Conservation (phyloP, 2,888 invertebrate species). For the Xestia sexstrigata region DNA sequence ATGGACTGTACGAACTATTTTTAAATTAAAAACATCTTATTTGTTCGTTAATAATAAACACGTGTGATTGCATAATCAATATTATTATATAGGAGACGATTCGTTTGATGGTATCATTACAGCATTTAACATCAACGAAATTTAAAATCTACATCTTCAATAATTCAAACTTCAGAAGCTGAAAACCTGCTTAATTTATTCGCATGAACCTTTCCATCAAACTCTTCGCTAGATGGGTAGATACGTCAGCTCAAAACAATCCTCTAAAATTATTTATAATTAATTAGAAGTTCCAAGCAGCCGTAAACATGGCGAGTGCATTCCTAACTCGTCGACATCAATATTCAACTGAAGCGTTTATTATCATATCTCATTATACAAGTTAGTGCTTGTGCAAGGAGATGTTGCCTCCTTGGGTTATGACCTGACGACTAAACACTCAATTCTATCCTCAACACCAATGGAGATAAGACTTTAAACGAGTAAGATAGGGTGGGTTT, state of each 20-base stretch:
- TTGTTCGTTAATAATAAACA: background rate
- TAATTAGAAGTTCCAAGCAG: conserved; percentile 68
- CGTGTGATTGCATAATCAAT: background rate
- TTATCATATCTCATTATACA: conserved; percentile 91
- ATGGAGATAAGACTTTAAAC: conserved; percentile 69
- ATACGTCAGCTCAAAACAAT: conserved; percentile 47
- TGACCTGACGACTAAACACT: conserved; percentile 83
- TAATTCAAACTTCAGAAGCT: background rate
- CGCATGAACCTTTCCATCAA: conserved; percentile 15
- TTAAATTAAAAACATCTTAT: background rate
- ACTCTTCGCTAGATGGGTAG: background rate
- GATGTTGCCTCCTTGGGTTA: conserved; percentile 85
- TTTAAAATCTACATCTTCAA: background rate
- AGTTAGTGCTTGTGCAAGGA: conserved; percentile 89
- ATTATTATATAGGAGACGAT: background rate
- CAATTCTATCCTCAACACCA: conserved; percentile 74
- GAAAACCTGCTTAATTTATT: conserved; percentile 21
- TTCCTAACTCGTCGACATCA: conserved; percentile 88
- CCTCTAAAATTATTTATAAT: conserved; percentile 67
- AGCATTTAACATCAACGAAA: background rate
- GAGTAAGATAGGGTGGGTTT: conserved; percentile 62
- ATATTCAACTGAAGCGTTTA: conserved; percentile 90
- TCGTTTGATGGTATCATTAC: background rate
- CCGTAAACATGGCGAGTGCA: conserved; percentile 86
- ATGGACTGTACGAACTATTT: background rate